phyloP scores from a whole-genome alignment of 2,113 vertebrate genomes.

The Gracilinanus agilis region DNA sequence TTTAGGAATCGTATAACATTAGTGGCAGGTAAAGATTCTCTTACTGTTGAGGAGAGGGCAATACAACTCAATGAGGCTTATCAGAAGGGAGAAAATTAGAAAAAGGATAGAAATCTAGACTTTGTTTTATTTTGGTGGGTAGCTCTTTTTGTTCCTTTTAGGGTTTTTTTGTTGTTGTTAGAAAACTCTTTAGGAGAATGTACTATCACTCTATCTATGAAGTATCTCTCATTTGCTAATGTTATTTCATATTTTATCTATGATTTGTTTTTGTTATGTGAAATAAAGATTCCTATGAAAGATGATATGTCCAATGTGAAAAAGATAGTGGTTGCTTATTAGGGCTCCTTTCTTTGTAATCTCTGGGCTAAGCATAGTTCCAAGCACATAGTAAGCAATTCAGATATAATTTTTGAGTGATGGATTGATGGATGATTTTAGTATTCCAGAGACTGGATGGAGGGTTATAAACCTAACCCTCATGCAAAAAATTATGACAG shows the following conservation, averaged over 20 bases:
- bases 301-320: neutral
- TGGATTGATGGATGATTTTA: neutral
- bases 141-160: neutral
- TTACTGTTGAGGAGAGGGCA: neutral
- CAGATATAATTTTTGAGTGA: neutral
- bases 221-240: neutral
- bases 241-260: neutral
- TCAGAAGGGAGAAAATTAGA: neutral
- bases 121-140: neutral
- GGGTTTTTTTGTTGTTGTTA: too few relatives aligned
- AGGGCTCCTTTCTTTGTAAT: neutral
- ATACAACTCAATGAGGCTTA: neutral
- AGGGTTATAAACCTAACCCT: neutral
- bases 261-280: neutral
- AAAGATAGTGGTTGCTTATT: neutral
- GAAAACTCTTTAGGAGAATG: too few relatives aligned
- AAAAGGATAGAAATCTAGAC: neutral
- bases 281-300: neutral
- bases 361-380: neutral
- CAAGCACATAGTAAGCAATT: neutral
- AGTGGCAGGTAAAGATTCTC: neutral
- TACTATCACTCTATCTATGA: neutral
- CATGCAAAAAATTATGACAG: neutral
- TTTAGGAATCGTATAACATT: neutral
- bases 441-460: neutral